Evolutionary conservation across 2,113 vertebrate species (phyloP), one percentile per base, ranked within the genome.

Genomic region (Edolisoma coerulescens): DNA sequence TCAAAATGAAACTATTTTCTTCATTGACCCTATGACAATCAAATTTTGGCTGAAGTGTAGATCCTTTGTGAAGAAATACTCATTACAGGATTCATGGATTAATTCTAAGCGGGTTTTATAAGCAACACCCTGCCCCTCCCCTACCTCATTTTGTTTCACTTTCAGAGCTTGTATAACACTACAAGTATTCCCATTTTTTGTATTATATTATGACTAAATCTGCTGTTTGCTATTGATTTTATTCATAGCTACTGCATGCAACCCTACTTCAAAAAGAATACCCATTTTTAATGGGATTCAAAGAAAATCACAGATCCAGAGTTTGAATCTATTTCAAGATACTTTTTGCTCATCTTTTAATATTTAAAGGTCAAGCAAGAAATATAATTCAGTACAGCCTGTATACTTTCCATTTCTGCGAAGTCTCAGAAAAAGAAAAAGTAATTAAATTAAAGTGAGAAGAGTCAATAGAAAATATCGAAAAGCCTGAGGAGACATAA

Each of bases 311-410:
- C 7, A 23, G 37, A 33, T 93, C 71, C 61, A 59, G 32, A 85
- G 71, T 96, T 97, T 87, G 70, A 88, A 91, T 93, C 59, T 95
- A 71, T 95, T 96, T 96, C 79, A 91, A 84, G 71, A 90, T 27
- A 92, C 32, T 61, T 86, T 96, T 77, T 95, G 49, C 42, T 96
- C 87, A 79, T 94, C 67, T 96, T 84, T 90, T 95, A 90, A 89
- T 97, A 97, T 95, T 96, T 95, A 97, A 98, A 97, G 86, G 83
- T 97, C 82, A 97, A 82, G 64, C 52, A 90, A 96, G 59, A 91
- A 95, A 80, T 63, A 61, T 47, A 92, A 86, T 90, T 90, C 60
- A 84, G 50, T 68, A 69, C 23, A 86, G 57, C 32, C n/a, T 93
- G 70, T 79, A 84, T 42, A 57, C 16, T 68, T 87, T 89, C 88